A percentile compares a stretch with the other conserved stretches of the same genome.
These are phyloP conservation scores for Leucoptera coffeella DNA, from an alignment of 2,888 invertebrate genomes.

Conservation along the genomic window DNA sequence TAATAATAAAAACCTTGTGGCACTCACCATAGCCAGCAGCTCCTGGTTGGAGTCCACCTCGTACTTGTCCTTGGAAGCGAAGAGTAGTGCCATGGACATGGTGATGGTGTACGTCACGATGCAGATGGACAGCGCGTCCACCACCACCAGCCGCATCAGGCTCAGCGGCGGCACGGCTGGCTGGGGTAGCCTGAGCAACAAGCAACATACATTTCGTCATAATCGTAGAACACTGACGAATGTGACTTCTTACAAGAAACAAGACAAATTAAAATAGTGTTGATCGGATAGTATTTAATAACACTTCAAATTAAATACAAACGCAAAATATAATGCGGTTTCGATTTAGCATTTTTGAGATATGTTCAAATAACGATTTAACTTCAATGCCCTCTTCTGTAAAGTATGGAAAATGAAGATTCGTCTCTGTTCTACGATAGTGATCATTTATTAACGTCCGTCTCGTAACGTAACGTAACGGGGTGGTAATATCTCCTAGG, in stretches of 20 bases:
- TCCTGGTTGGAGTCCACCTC: constrained; percentile 74
- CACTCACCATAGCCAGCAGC: constrained; percentile 60
- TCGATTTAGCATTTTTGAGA: no score
- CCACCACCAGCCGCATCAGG: constrained; percentile 50
- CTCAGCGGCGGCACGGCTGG: constrained; percentile 57
- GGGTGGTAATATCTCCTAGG: no score
- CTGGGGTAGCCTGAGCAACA: constrained; percentile 54
- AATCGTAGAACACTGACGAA: not conserved
- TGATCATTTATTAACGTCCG: no score
- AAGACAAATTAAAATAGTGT: not conserved
- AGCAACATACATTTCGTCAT: constrained; percentile 1
- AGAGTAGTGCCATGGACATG: constrained; percentile 76
- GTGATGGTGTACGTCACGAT: constrained; percentile 74
- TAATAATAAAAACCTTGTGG: not conserved
- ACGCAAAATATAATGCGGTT: no score
- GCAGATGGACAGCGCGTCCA: constrained; percentile 64
- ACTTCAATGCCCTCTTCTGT: no score
- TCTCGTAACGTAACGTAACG: no score
- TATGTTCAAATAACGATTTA: no score
- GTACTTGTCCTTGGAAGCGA: constrained; percentile 68
- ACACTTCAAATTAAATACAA: no score
- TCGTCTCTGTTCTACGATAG: no score
- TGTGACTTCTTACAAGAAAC: no score
- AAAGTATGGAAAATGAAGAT: no score
- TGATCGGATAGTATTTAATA: no score